phyloP scores from a whole-genome alignment of 2,113 vertebrate species.

The Lanius collurio region DNA sequence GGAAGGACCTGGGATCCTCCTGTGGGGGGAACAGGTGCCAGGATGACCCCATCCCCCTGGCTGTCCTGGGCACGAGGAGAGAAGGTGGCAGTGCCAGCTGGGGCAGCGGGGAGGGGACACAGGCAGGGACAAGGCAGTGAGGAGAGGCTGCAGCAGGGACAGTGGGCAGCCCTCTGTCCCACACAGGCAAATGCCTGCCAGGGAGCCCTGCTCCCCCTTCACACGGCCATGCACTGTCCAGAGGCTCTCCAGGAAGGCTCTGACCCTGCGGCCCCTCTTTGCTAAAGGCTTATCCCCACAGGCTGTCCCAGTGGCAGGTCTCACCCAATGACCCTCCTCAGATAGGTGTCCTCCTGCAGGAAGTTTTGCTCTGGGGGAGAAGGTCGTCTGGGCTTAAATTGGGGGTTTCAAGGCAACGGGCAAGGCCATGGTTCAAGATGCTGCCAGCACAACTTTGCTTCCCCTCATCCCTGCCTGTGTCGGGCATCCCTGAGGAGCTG shows the following conservation, averaged over 20 bases:
- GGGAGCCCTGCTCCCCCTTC: background rate
- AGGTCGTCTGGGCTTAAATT: conserved; percentile 31
- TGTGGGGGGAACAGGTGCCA: fast-evolving
- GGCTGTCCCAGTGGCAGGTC: background rate
- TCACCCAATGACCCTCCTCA: conserved; percentile 6
- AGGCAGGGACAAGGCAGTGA: background rate
- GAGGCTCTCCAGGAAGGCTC: background rate
- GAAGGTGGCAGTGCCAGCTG: background rate
- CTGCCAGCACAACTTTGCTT: conserved; percentile 29
- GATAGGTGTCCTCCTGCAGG: conserved; percentile 14
- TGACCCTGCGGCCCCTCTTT: background rate
- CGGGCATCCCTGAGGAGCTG: background rate
- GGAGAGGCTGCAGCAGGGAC: background rate
- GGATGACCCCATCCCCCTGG: fast-evolving
- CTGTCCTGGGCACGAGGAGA: fast-evolving
- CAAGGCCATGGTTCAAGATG: background rate
- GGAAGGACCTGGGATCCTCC: background rate
- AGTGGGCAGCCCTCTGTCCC: background rate
- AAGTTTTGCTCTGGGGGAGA: conserved; percentile 68
- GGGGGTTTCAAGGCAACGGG: background rate
- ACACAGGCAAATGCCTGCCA: background rate
- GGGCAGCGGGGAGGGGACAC: background rate
- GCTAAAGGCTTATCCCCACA: background rate
- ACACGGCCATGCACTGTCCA: fast-evolving
- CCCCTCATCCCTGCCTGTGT: background rate